Conservation (phyloP, 2,888 invertebrate species). For the Zygaena filipendulae region DNA sequence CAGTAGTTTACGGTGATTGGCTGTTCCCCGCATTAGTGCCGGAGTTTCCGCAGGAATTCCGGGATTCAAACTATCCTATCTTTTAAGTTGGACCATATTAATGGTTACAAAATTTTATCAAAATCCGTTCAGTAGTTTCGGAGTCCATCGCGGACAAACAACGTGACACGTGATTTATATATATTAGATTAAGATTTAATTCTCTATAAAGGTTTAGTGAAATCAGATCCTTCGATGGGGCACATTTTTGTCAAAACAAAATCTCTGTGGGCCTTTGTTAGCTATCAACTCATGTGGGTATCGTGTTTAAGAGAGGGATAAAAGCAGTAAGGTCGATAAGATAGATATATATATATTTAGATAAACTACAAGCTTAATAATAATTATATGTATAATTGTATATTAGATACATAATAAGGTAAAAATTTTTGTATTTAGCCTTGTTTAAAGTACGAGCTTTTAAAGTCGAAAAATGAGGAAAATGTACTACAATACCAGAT, state of each 20-base stretch:
- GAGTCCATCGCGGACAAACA: background rate
- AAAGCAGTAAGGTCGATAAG: conserved; percentile 29
- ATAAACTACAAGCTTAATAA: too few species aligned
- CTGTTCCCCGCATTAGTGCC: too few species aligned
- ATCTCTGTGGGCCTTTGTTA: conserved; percentile 57
- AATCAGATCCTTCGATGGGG: conserved; percentile 42
- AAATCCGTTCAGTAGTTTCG: background rate
- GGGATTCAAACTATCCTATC: conserved; percentile 4
- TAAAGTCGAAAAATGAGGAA: too few species aligned
- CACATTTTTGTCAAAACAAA: conserved; percentile 64
- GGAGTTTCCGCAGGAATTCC: background rate
- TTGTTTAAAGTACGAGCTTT: too few species aligned
- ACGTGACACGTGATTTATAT: conserved; percentile 1
- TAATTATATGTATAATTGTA: background rate
- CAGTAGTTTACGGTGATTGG: too few species aligned
- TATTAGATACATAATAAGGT: background rate
- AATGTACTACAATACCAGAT: too few species aligned
- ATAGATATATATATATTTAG: conserved; percentile 4
- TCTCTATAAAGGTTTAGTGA: conserved; percentile 50
- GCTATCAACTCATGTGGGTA: conserved; percentile 55
- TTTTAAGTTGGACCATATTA: too few species aligned
- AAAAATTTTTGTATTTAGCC: too few species aligned
- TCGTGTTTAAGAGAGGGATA: conserved; percentile 48
- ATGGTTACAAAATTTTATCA: background rate
- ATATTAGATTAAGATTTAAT: background rate